Conservation (phyloP, 2,888 invertebrate species). For the Horisme vitalbata region DNA sequence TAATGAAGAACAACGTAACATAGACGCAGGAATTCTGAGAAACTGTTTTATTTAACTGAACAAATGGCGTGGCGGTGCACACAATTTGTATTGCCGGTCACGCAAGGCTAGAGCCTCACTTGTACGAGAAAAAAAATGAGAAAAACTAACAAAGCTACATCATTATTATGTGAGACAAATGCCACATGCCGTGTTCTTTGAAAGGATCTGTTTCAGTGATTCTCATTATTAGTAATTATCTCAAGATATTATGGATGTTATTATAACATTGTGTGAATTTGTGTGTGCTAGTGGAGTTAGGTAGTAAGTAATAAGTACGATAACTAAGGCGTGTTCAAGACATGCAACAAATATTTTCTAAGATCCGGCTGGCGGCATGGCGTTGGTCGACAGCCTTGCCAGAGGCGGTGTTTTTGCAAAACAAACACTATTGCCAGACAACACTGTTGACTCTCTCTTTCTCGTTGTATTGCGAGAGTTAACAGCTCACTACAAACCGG, state of each 20-base stretch:
- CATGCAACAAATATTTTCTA: conserved; percentile 29
- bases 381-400: conserved; percentile 67
- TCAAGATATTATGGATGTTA: too few relatives aligned
- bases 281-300: background rate
- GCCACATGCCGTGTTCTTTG: too few relatives aligned
- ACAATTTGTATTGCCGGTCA: conserved; percentile 31
- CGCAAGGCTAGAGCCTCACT: conserved; percentile 29
- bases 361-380: conserved; percentile 49
- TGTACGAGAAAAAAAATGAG: conserved; percentile 6
- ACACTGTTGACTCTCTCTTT: conserved; percentile 57
- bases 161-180: too few relatives aligned
- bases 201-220: too few relatives aligned
- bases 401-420: conserved; percentile 70
- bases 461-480: conserved; percentile 47
- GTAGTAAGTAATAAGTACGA: too few relatives aligned
- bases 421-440: conserved; percentile 63
- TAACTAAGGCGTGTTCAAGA: conserved; percentile 4
- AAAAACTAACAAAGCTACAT: background rate
- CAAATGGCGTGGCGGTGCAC: conserved; percentile 23
- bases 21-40: conserved; percentile 10
- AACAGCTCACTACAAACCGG: conserved; percentile 38
- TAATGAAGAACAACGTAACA: conserved; percentile 1
- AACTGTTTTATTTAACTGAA: conserved; percentile 36
- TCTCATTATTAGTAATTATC: too few relatives aligned
- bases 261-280: too few relatives aligned